Evolutionary conservation across 2,888 invertebrate genomes (phyloP), one percentile per base, ranked within the genome.

Genomic region (Thymelicus acteon): DNA sequence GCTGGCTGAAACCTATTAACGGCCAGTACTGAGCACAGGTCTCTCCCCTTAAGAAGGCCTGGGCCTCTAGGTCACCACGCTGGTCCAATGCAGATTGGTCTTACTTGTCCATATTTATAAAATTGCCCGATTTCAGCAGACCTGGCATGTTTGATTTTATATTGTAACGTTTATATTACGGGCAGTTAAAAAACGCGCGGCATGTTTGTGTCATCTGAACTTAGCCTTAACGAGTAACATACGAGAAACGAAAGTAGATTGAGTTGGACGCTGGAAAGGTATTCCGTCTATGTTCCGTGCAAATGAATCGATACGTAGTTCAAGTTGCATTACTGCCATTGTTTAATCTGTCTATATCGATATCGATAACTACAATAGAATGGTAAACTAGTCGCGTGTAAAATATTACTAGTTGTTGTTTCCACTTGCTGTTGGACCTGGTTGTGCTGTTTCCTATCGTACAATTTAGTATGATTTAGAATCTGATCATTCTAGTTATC

Each of bases 251-350:
- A 57, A 57, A 13, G 52, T 54, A 54, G 65, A 73, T 77, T 24
- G 65, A 63, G 64, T 71, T 60, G 19, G 71, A 70, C 40, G 64
- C 58, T 65, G 39, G 61, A 71, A 77, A 77, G 77, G 74, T 85
- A 88, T 84, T 89, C 90, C 91, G 89, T 90, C 89, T 85, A 84
- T 80, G 85, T 87, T 88, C 87, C 87, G 86, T 88, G 86, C 86
- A 83, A 83, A 84, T 82, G 86, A 88, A 86, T 86, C 86, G 83
- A 85, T 85, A 79, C 44, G 57, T 65, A 65, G 44, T 86, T 66
- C 70, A 44, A 70, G 40, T 49, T 63, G 60, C 60, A 67, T 86
- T 87, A 91, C 91, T 90, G 91, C 90, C 91, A 91, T 80, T 87
- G 81, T 79, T 81, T 78, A 75, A 85, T 85, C 87, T 88, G 84